phyloP scores from a whole-genome alignment of 2,888 invertebrate species.

The Morpho helenor region DNA sequence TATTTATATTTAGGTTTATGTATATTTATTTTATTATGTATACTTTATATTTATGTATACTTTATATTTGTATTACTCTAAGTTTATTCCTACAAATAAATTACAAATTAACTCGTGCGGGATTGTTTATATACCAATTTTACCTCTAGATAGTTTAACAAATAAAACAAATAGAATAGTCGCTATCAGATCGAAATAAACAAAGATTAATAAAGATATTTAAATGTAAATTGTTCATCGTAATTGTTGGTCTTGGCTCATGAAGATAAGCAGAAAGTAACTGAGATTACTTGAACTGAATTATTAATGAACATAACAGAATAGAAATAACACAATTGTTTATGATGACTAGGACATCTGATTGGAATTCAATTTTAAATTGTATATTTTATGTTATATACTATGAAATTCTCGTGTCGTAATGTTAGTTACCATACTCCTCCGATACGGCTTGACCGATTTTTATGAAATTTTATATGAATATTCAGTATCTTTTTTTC shows the following conservation, averaged over 20 bases:
- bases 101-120: no score
- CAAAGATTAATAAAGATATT: slow-evolving; percentile 6
- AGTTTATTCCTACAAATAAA: no score
- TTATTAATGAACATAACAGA: slow-evolving; percentile 18
- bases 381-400: neutral
- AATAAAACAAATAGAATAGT: slow-evolving; percentile 1
- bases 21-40: neutral
- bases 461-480: no score
- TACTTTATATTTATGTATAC: neutral
- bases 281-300: slow-evolving; percentile 20
- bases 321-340: slow-evolving; percentile 9
- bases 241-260: slow-evolving; percentile 18
- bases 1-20: no score
- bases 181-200: slow-evolving; percentile 3
- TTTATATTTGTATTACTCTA: neutral
- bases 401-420: no score
- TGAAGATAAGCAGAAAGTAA: slow-evolving; percentile 25
- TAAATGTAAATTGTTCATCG: slow-evolving; percentile 20
- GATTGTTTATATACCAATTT: no score
- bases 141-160: neutral
- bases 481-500: no score
- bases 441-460: no score
- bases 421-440: no score
- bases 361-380: slow-evolving; percentile 1
- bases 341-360: slow-evolving; percentile 14